Base-by-base conservation (phyloP, 1,140 invertebrate species). In the Drosophila mojavensis region DNA sequence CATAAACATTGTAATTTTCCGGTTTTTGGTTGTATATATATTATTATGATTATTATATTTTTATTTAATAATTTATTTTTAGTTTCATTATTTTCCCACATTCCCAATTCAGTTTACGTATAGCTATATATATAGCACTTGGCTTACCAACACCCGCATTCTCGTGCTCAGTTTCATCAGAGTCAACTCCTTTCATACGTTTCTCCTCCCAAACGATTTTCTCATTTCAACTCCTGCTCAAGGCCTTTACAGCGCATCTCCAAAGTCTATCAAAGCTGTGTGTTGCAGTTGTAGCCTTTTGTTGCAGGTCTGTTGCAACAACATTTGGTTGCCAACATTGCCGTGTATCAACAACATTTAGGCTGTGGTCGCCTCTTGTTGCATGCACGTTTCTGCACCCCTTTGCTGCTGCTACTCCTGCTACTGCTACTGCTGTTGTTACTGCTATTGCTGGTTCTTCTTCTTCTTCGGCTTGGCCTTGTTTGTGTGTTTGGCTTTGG, bases 271-370 rank as follows among this genome's bases (percentile, higher is more conserved):
- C 81, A 69, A 4, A 20, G 39, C 17, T n/a, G n/a, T 60, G 47
- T 61, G 50, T 11, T 63, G 30, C 56, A 28, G 50, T 48, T 48
- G 5, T 43, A 47, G 51, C 72, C 78, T 82, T 36, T 75, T 77
- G 48, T 62, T 88, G 69, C 61, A 65, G 58, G 69, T 78, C 80
- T 77, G 77, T 56, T 89, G 84, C 83, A 88, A 83, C 84, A 88
- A 88, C 88, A 88, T 88, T 88, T 88, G 83, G 84, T 83, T 89
- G 84, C 63, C 83, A 88, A 89, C 84, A 78, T 83, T 78, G 75
- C 83, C 76, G 79, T 83, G 79, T 79, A 75, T 80, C 83, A 89
- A 88, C 83, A 88, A 66, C 83, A 61, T 89, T 88, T 88, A 88
- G 80, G 64, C 78, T 82, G 83, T 43, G 67, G 60, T 76, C 56